Conservation (phyloP, 2,113 vertebrate species). For the mouse (Mus musculus) region DNA sequence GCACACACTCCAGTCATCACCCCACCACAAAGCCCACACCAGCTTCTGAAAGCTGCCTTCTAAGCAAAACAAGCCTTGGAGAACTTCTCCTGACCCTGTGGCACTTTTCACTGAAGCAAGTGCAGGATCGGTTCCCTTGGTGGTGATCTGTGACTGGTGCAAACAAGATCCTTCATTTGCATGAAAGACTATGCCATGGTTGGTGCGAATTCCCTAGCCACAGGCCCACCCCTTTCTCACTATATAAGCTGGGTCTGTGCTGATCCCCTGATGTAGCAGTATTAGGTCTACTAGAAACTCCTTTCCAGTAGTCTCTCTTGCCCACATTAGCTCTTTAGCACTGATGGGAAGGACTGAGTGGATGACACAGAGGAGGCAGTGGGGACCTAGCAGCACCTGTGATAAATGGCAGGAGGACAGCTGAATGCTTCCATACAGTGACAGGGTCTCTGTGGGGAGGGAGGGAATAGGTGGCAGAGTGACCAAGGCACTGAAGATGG, state of each 20-base stretch:
- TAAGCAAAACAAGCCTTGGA: neutral
- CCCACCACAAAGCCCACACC: neutral
- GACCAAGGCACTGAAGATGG: neutral
- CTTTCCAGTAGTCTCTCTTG: neutral
- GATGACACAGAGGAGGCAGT: neutral
- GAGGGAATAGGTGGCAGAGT: neutral
- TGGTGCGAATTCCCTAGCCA: too few species aligned
- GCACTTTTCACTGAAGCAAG: neutral
- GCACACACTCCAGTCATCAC: neutral
- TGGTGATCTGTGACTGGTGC: neutral
- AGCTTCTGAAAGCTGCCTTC: neutral
- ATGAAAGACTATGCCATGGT: neutral
- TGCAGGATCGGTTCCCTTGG: neutral
- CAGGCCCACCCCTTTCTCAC: neutral
- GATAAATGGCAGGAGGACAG: neutral
- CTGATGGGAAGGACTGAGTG: neutral
- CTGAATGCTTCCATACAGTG: neutral
- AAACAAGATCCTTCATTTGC: neutral
- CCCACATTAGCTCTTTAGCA: neutral
- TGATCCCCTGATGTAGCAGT: neutral
- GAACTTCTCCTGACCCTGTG: neutral
- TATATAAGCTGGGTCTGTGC: neutral
- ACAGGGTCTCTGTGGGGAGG: neutral
- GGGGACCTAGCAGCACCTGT: neutral
- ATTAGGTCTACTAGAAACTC: neutral